Evolutionary conservation across 2,888 invertebrate genomes (phyloP).

Genomic region (Callinectes sapidus): DNA sequence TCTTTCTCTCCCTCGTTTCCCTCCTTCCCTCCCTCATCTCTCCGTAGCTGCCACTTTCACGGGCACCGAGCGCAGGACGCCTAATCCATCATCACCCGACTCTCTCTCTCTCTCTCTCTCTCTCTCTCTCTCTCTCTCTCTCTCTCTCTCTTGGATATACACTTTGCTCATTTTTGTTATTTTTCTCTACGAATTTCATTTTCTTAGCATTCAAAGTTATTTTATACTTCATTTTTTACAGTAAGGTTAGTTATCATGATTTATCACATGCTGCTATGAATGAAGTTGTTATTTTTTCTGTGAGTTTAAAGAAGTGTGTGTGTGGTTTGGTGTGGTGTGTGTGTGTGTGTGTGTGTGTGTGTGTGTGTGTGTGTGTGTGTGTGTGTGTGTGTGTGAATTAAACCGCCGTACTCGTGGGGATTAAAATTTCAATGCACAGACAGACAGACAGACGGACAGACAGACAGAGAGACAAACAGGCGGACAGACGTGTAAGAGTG

Average conservation of each 20-base stretch:
- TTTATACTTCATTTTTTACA: neutral
- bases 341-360: no score
- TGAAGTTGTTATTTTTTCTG: neutral
- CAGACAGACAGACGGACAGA: neutral
- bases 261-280: neutral
- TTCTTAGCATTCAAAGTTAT: neutral
- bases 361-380: neutral
- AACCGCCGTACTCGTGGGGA: neutral
- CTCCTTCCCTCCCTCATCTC: neutral
- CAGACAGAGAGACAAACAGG: neutral
- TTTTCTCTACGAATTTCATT: neutral
- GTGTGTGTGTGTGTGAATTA: neutral
- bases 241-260: neutral
- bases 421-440: neutral
- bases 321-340: neutral
- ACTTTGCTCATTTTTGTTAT: neutral
- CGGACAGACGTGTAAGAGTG: neutral
- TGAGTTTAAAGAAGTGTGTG: neutral
- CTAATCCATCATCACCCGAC: constrained; percentile 9
- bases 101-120: constrained; percentile 36
- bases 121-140: constrained; percentile 20
- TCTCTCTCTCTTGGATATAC: neutral
- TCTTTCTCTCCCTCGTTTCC: neutral
- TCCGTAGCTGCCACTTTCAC: constrained; percentile 19
- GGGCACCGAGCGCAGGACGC: neutral